Base-by-base conservation (phyloP, 2,888 invertebrate genomes). In the Drosophila suboccidentalis region DNA sequence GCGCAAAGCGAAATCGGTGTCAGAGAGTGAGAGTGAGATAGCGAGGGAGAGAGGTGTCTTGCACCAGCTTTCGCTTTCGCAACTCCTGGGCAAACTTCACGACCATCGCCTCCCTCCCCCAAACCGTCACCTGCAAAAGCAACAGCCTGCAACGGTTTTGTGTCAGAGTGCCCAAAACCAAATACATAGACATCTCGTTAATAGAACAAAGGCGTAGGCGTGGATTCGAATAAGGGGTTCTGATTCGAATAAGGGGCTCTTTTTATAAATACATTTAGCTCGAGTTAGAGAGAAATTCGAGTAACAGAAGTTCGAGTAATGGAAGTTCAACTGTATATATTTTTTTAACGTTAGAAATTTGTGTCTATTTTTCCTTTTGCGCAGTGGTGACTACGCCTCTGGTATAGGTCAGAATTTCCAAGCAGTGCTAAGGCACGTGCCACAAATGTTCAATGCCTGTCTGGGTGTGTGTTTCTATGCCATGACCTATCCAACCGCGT, bases 1-100 rank as follows among this genome's bases (percentile, higher is more conserved):
- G 89, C 84, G 84, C 84, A 74, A 84, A 89, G 85, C 84, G 82
- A 68, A 84, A 87, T 69, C 75, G 75, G 75, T 83, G 83, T 80
- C 88, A 84, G 54, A 66, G 53, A 59, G 32, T 15, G 10, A 19
- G 17, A 15, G 63, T n/a, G n/a, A 32, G 55, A 59, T 60, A 26
- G 49, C 49, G 55, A 59, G 38, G 5, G 49, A 26, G 61, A 61
- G 69, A 53, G 32, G 39, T 51, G 38, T 22, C 51, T 59, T 70
- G 83, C 83, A 82, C 76, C 80, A 86, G 87, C 71, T 67, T 63
- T 59, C 43, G 64, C 75, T 68, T 60, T 63, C 62, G 69, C 46
- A 79, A 77, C 80, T 77, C 46, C 75, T 57, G 38, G 46, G 50
- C 13, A 61, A 77, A 71, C 80, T 79, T 64, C 76, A 47, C 62